Conservation (phyloP, 2,797 vertebrate genomes). For the Bradypodion ventrale region DNA sequence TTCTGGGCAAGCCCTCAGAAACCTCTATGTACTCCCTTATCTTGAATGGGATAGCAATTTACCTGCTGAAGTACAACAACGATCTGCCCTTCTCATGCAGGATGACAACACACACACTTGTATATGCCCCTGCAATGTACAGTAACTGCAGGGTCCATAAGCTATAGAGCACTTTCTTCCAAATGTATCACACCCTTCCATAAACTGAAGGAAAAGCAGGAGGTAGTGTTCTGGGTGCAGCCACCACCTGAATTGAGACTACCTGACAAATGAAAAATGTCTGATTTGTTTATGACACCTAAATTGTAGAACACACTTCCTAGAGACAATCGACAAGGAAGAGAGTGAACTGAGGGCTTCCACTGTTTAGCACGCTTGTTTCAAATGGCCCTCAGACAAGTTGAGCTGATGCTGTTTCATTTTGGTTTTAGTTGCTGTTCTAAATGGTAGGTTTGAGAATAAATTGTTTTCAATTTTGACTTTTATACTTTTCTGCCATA, state of each 20-base stretch:
- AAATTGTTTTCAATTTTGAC: neutral
- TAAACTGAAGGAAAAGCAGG: neutral
- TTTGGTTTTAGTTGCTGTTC: neutral
- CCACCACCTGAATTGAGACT: neutral
- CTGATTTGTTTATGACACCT: neutral
- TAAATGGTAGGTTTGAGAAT: neutral
- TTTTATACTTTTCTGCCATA: neutral
- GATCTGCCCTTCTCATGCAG: neutral
- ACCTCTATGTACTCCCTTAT: accelerated
- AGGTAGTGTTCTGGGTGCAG: neutral
- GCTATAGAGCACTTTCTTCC: neutral
- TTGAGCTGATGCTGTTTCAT: neutral
- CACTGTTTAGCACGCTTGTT: neutral
- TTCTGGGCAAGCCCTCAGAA: neutral
- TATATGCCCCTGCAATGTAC: neutral
- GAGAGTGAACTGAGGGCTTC: neutral
- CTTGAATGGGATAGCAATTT: neutral
- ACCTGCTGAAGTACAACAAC: neutral
- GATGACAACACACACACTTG: neutral
- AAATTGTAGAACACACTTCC: neutral
- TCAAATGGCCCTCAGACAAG: neutral
- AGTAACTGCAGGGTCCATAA: neutral
- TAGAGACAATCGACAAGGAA: neutral
- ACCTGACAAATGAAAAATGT: neutral
- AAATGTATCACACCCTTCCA: no score